Evolutionary conservation across 2,888 invertebrate genomes (phyloP).

Genomic region (Neoaliturus tenellus): DNA sequence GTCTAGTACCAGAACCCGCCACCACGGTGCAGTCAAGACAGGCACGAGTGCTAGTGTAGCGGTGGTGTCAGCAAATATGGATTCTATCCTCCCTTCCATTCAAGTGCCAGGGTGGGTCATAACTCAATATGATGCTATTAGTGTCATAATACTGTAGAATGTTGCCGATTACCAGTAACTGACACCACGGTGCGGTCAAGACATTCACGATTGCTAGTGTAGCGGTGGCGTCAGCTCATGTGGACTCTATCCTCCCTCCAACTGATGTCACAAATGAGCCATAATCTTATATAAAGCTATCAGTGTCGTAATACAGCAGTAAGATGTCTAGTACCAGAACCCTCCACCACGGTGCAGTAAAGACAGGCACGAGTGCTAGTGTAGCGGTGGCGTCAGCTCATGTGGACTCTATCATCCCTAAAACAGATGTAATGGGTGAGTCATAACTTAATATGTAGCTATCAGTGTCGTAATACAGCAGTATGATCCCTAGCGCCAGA

Average conservation of each 20-base stretch:
- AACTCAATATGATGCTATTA: conserved; percentile 56
- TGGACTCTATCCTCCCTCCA: conserved; percentile 27
- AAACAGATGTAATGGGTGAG: conserved; percentile 41
- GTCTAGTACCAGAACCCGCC: conserved; percentile 63
- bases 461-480: conserved; percentile 73
- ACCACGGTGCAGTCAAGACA: conserved; percentile 58
- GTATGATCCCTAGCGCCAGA: conserved; percentile 69
- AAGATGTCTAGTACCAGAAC: conserved; percentile 68
- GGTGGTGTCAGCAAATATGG: conserved; percentile 62
- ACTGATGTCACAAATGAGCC: conserved; percentile 56
- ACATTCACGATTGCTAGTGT: conserved; percentile 63
- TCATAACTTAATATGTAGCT: conserved; percentile 50
- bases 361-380: conserved; percentile 63
- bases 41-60: conserved; percentile 64
- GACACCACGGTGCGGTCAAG: conserved; percentile 57
- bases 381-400: conserved; percentile 63
- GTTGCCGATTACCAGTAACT: conserved; percentile 67
- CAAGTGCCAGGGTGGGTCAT: conserved; percentile 38
- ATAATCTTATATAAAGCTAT: not conserved
- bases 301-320: conserved; percentile 68
- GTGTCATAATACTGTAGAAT: conserved; percentile 62
- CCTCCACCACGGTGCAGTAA: conserved; percentile 56
- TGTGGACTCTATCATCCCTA: conserved; percentile 39
- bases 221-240: conserved; percentile 63
- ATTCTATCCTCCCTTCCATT: not conserved